These are phyloP conservation scores for Pseudobourletiella spinata DNA, from an alignment of 1,140 invertebrate genomes.

Conservation along the genomic window DNA sequence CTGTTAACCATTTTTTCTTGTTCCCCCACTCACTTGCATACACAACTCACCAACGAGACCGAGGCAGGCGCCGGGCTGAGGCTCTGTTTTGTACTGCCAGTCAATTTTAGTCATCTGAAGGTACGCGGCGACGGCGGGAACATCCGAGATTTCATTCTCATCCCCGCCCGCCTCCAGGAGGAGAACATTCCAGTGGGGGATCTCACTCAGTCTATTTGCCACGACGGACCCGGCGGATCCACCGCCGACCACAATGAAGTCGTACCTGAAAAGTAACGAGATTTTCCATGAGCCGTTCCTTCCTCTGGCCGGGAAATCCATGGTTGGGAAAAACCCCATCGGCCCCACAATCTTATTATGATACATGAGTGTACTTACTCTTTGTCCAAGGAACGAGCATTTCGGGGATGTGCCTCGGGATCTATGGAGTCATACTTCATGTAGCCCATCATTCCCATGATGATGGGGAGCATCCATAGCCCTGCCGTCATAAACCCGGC, in stretches of 20 bases:
- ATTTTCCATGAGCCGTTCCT: no score
- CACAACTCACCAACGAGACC: slow-evolving; percentile 47
- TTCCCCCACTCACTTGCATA: no score
- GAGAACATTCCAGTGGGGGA: slow-evolving; percentile 71
- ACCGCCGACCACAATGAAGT: slow-evolving; percentile 83
- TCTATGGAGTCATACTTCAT: slow-evolving; percentile 69
- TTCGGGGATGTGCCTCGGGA: slow-evolving; percentile 65
- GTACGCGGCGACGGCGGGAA: slow-evolving; percentile 76
- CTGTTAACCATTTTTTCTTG: no score
- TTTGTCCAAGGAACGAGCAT: slow-evolving; percentile 44
- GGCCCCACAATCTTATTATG: no score
- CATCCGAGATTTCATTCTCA: slow-evolving; percentile 81
- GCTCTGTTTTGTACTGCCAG: slow-evolving; percentile 87
- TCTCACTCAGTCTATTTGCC: slow-evolving; percentile 66
- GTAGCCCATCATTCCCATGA: slow-evolving; percentile 57
- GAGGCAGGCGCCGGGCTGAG: slow-evolving; percentile 68
- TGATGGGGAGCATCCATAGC: slow-evolving; percentile 53
- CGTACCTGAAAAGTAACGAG: slow-evolving; percentile 61
- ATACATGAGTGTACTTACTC: slow-evolving; percentile 32
- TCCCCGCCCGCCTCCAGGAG: slow-evolving; percentile 83
- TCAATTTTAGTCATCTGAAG: slow-evolving; percentile 77
- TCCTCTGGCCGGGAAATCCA: no score
- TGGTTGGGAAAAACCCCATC: no score
- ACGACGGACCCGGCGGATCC: slow-evolving; percentile 91
- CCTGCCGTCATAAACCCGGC: slow-evolving; percentile 37